Base-by-base conservation (phyloP, 2,888 invertebrate genomes). In the Cybosia mesomella region DNA sequence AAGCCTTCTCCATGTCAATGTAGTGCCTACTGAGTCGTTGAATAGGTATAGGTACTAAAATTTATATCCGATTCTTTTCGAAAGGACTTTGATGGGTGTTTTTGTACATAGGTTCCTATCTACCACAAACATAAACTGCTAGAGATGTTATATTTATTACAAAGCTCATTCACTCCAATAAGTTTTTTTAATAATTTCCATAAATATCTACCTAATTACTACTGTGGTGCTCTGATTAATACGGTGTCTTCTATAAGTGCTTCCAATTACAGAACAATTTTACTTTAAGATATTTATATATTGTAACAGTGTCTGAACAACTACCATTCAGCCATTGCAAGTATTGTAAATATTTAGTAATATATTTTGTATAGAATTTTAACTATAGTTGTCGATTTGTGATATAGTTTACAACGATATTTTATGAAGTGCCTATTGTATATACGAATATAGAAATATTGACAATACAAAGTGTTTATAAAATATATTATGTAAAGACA, bases 331-430 rank as follows among this genome's bases (percentile, higher is more conserved):
- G 69, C 49, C 49, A 71, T 75, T 84, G 81, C 82, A 77, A 82
- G 83, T 80, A 83, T 28, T 49, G 49, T n/a, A 49, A 49, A 49
- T 49, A 49, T 49, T 68, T 76, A 82, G 73, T 84, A 86, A 85
- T 88, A 87, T 87, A 85, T 88, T 80, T 83, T 87, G 87, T 89
- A 89, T 72, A 88, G 81, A 87, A 76, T 74, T 80, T 75, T 83
- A 81, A 73, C 73, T 80, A 78, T 87, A 88, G 81, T 85, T 87
- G 84, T 89, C 85, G 83, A 89, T 89, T 89, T 94, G 94, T 94
- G 94, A 94, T 94, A 94, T 94, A 93, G 93, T 87, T 85, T 92
- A 93, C 90, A 92, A 87, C 88, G 89, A 91, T 85, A 81, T 85
- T 82, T 87, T 86, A 84, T 87, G 71, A 89, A 87, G 88, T 90